Conservation (phyloP, 2,888 invertebrate species). For the Oscheius sp. region DNA sequence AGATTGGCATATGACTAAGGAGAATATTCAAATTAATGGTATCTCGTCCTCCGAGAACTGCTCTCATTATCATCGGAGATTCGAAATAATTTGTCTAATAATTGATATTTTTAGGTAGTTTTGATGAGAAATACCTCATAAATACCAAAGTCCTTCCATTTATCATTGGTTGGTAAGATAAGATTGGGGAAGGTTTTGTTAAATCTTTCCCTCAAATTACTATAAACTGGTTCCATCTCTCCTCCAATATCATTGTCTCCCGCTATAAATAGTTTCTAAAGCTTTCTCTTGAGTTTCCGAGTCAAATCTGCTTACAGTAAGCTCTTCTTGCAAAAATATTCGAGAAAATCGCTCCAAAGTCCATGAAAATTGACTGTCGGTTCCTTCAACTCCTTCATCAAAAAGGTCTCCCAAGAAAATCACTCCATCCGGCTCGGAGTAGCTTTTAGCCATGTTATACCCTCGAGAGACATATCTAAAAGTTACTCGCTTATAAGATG, state of each 20-base stretch:
- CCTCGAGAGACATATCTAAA: slow-evolving; percentile 79
- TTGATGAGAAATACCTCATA: background rate
- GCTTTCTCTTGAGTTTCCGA: slow-evolving; percentile 34
- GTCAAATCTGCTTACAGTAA: background rate
- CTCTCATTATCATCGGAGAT: background rate
- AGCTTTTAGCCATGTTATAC: slow-evolving; percentile 79
- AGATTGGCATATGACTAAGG: slow-evolving; percentile 1
- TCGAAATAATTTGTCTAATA: slow-evolving; percentile 24
- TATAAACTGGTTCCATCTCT: slow-evolving; percentile 75
- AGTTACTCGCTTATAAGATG: background rate
- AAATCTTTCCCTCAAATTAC: background rate
- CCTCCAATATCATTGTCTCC: slow-evolving; percentile 98
- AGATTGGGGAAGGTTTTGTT: background rate
- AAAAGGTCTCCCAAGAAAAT: slow-evolving; percentile 91
- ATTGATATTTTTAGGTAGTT: background rate
- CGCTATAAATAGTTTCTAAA: slow-evolving; percentile 87
- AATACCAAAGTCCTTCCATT: background rate
- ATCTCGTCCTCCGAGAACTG: background rate
- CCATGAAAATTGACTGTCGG: slow-evolving; percentile 76
- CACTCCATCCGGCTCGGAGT: slow-evolving; percentile 83
- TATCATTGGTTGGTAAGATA: background rate
- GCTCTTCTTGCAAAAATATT: background rate
- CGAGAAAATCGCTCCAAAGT: slow-evolving; percentile 80
- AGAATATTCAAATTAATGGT: background rate
- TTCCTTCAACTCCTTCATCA: slow-evolving; percentile 82